Percentiles rank a stretch among this genome's conserved stretches.
Conservation (phyloP, 2,888 invertebrate genomes). For the Blera fallax region DNA sequence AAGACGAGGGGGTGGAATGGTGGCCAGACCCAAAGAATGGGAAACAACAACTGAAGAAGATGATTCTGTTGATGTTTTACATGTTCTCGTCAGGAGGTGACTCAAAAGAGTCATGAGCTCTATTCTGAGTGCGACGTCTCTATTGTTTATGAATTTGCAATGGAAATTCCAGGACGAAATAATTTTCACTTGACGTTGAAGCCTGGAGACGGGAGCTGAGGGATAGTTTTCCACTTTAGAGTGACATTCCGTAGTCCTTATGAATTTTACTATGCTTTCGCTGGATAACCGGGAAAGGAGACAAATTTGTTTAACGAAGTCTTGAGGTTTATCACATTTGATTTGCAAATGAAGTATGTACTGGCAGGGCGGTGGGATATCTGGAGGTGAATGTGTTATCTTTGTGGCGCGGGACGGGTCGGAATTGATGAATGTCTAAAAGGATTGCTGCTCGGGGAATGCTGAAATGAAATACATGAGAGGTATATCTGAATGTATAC, state of each 20-base stretch:
- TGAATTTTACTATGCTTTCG: constrained; percentile 33
- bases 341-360: constrained; percentile 51
- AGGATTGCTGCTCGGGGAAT: neutral
- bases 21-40: neutral
- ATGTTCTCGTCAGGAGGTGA: constrained; percentile 33
- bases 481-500: neutral
- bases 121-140: constrained; percentile 19
- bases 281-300: neutral
- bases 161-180: constrained; percentile 59
- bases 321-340: constrained; percentile 60
- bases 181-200: constrained; percentile 44
- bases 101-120: constrained; percentile 30
- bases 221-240: constrained; percentile 41
- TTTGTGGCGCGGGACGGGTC: neutral
- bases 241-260: constrained; percentile 39
- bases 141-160: constrained; percentile 67
- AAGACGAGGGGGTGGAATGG: neutral
- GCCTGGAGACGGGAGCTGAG: neutral
- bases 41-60: constrained; percentile 36
- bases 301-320: constrained; percentile 56
- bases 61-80: constrained; percentile 67
- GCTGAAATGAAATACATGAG: neutral
- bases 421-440: constrained; percentile 55
- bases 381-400: neutral
- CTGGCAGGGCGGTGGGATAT: neutral